Conservation (phyloP, 2,797 vertebrate genomes). For the Denticeps clupeoides region DNA sequence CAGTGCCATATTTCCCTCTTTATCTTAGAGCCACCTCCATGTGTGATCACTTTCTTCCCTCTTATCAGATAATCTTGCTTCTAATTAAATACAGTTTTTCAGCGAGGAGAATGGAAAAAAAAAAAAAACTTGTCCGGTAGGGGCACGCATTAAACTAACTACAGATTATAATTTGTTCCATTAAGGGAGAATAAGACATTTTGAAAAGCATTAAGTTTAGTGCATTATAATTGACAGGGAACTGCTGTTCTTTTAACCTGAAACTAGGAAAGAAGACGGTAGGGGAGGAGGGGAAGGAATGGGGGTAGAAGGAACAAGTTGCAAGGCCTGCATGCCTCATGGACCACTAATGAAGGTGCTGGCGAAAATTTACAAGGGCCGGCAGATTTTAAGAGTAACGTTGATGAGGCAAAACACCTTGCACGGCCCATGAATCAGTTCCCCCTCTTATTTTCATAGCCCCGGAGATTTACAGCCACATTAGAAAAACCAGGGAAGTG, state of each 20-base stretch:
- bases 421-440: constrained; percentile 30
- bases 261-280: constrained; percentile 35
- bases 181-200: neutral
- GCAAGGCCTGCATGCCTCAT: constrained; percentile 15
- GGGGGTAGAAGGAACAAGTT: constrained; percentile 1
- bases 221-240: constrained; percentile 1
- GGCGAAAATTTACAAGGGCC: constrained; percentile 27
- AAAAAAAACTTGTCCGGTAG: neutral
- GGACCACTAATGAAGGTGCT: constrained; percentile 20
- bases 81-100: neutral
- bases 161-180: neutral
- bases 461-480: constrained; percentile 26
- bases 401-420: constrained; percentile 30
- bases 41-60: neutral
- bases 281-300: constrained; percentile 16
- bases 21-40: neutral
- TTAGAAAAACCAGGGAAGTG: constrained; percentile 20
- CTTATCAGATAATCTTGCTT: neutral
- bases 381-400: constrained; percentile 28
- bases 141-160: neutral
- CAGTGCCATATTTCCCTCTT: constrained; percentile 14
- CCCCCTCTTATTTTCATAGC: constrained; percentile 19
- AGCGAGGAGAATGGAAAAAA: too few relatives aligned
- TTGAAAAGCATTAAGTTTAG: neutral
- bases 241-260: constrained; percentile 5